Percentiles rank a stretch among this genome's conserved stretches.
Conservation (phyloP, 2,888 invertebrate genomes). For the Ditula angustiorana region DNA sequence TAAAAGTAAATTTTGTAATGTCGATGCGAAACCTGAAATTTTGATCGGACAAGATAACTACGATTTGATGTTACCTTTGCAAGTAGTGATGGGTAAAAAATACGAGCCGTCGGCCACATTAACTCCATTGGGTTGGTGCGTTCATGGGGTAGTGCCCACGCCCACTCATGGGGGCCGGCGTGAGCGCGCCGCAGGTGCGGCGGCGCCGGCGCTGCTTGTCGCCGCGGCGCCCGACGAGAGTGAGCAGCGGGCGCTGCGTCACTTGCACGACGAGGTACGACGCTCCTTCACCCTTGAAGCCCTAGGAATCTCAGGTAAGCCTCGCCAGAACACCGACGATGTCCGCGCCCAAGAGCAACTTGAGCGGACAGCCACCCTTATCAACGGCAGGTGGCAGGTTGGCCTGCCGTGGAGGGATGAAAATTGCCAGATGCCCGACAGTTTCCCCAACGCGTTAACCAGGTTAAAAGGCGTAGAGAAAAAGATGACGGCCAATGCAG, state of each 20-base stretch:
- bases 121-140: conserved; percentile 23
- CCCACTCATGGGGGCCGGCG: too few relatives aligned
- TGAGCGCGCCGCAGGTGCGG: neutral
- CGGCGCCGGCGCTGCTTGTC: neutral
- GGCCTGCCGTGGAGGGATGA: neutral
- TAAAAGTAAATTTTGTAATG: neutral
- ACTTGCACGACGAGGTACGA: conserved; percentile 20
- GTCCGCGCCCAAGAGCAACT: conserved; percentile 36
- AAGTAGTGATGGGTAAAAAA: neutral
- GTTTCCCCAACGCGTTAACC: neutral
- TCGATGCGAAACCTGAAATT: conserved; percentile 40
- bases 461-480: neutral
- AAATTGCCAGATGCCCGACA: neutral
- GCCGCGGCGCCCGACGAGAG: neutral
- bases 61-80: conserved; percentile 11
- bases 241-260: neutral
- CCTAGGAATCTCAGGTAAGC: conserved; percentile 38
- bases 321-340: conserved; percentile 39
- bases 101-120: conserved; percentile 35
- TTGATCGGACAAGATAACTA: conserved; percentile 17
- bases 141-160: conserved; percentile 22
- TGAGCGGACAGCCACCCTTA: conserved; percentile 36
- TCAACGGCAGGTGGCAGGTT: neutral
- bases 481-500: neutral
- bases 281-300: conserved; percentile 42